A percentile compares a stretch with the other conserved stretches of the same genome.
Conservation (phyloP, 2,113 vertebrate genomes). For the Columba livia region DNA sequence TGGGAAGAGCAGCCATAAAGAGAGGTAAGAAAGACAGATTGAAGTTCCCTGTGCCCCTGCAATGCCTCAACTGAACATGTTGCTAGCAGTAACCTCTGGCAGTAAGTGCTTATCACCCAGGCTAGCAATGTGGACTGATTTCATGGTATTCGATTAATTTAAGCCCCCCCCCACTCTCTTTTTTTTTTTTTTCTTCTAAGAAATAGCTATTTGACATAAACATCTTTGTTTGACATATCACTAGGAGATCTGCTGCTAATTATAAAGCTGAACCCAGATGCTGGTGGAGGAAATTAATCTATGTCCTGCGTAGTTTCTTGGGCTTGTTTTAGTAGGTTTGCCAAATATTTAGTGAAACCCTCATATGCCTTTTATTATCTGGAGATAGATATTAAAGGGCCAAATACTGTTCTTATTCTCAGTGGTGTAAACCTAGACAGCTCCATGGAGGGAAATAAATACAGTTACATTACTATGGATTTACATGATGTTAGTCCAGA, state of each 20-base stretch:
- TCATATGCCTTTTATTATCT: conserved; percentile 67
- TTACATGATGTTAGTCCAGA: not conserved
- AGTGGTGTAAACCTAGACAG: conserved; percentile 46
- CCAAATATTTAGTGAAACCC: conserved; percentile 65
- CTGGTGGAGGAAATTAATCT: conserved; percentile 67
- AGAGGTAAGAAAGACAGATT: not conserved
- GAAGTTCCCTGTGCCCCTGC: not conserved
- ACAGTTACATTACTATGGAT: conserved; percentile 11
- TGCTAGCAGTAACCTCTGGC: conserved; percentile 9
- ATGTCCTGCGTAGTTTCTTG: conserved; percentile 59
- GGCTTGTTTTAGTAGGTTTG: conserved; percentile 64
- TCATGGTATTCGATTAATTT: conserved; percentile 24
- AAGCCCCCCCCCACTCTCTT: not conserved
- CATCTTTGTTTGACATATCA: conserved; percentile 66
- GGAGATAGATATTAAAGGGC: conserved; percentile 54
- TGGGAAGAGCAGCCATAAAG: not conserved
- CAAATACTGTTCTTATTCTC: conserved; percentile 52
- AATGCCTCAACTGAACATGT: not conserved
- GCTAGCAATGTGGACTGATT: conserved; percentile 27
- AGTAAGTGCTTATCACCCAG: conserved; percentile 10
- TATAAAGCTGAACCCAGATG: conserved; percentile 70
- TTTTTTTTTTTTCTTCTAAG: not conserved
- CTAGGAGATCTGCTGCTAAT: conserved; percentile 66
- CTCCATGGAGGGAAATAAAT: conserved; percentile 29
- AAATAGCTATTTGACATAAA: conserved; percentile 65